Conservation (phyloP, 2,888 invertebrate species). For the Cataglyphis albicans region DNA sequence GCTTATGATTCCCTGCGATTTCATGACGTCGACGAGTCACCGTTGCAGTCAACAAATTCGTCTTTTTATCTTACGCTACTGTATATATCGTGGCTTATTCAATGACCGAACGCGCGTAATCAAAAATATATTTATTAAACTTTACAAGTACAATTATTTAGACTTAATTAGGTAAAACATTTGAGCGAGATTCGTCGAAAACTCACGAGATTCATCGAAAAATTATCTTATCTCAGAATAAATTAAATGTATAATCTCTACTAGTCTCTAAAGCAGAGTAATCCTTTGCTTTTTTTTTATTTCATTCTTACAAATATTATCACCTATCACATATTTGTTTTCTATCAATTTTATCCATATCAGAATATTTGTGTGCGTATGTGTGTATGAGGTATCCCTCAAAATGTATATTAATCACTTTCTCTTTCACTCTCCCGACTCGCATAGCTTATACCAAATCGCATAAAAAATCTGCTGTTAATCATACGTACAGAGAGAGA, state of each 20-base stretch:
- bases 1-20: conserved; percentile 65
- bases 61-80: neutral
- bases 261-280: neutral
- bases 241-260: neutral
- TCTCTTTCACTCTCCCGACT: neutral
- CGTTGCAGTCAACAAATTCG: conserved; percentile 29
- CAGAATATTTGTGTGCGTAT: neutral
- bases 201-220: neutral
- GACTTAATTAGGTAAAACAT: neutral
- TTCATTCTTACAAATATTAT: neutral
- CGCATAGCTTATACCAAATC: neutral
- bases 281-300: neutral
- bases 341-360: neutral
- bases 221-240: neutral
- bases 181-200: neutral
- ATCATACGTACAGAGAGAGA: conserved; percentile 3
- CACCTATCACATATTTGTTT: neutral
- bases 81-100: neutral
- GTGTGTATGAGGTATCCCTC: neutral
- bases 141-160: neutral
- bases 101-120: neutral
- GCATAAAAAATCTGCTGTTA: conserved; percentile 31
- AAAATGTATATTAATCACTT: neutral
- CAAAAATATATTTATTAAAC: neutral
- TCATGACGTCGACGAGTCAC: conserved; percentile 52